Evolutionary conservation across 2,888 invertebrate genomes (phyloP).

Genomic region (Oscheius sp.): DNA sequence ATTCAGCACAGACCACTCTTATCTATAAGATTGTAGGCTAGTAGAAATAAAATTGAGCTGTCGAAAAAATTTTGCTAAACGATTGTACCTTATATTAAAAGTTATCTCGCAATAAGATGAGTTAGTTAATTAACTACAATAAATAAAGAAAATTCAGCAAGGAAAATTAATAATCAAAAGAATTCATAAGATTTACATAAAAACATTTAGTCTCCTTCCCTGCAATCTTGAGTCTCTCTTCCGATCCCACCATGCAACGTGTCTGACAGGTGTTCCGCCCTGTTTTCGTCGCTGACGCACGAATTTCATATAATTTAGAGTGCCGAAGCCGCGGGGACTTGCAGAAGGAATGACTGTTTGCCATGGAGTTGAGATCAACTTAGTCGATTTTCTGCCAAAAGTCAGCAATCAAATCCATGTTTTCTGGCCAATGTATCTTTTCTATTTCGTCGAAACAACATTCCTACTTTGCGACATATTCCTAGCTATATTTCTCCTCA

Average conservation of each 20-base stretch:
- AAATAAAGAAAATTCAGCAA: too few relatives aligned
- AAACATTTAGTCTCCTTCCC: not conserved
- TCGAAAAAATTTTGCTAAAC: too few relatives aligned
- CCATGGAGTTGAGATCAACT: conserved; percentile 1
- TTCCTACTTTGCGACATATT: not conserved
- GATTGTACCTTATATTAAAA: too few relatives aligned
- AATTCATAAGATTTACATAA: too few relatives aligned
- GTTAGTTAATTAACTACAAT: too few relatives aligned
- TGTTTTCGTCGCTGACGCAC: not conserved
- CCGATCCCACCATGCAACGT: not conserved
- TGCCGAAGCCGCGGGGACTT: too few relatives aligned
- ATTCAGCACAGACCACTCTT: too few relatives aligned
- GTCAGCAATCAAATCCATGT: not conserved
- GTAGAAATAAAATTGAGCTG: too few relatives aligned
- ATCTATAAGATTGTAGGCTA: too few relatives aligned
- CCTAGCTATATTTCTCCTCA: conserved; percentile 9
- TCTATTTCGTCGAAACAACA: not conserved
- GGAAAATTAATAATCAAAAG: too few relatives aligned
- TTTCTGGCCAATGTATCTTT: not conserved
- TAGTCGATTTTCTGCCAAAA: conserved; percentile 18
- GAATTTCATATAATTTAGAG: not conserved
- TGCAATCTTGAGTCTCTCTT: not conserved
- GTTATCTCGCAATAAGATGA: too few relatives aligned
- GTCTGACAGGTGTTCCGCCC: conserved; percentile 6
- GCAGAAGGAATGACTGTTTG: too few relatives aligned